Conservation (phyloP, 2,888 invertebrate genomes). For the Auanema freiburgensis region DNA sequence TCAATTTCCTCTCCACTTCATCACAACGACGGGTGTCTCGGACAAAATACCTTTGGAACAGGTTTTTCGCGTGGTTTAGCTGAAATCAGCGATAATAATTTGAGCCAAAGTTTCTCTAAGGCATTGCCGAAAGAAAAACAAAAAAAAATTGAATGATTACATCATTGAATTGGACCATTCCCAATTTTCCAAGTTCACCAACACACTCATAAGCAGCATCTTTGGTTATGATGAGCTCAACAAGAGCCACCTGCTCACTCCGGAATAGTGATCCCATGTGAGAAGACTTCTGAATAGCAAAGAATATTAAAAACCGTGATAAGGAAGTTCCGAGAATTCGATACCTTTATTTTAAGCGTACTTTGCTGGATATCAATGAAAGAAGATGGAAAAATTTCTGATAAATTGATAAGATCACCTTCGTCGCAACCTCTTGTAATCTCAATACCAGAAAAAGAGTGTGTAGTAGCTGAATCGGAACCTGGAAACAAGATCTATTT, state of each 20-base stretch:
- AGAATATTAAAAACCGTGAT: too few species aligned
- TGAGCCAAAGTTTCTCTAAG: conserved; percentile 5
- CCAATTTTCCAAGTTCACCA: conserved; percentile 48
- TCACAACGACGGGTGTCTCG: conserved; percentile 95
- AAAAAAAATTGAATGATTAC: conserved; percentile 23
- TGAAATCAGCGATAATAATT: conserved; percentile 66
- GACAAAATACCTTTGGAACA: conserved; percentile 95
- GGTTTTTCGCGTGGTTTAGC: conserved; percentile 93
- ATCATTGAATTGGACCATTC: conserved; percentile 56
- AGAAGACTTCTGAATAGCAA: neutral
- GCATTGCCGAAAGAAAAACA: conserved; percentile 8
- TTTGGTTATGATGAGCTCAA: conserved; percentile 52
- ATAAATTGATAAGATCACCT: conserved; percentile 7
- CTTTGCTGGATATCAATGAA: too few species aligned
- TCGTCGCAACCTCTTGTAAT: neutral
- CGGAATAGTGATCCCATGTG: conserved; percentile 34
- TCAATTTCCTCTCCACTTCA: conserved; percentile 76
- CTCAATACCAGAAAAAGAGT: conserved; percentile 2
- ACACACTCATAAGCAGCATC: conserved; percentile 55
- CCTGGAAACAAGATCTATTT: neutral
- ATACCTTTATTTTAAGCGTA: too few species aligned
- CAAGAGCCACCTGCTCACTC: conserved; percentile 49
- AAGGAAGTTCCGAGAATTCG: too few species aligned
- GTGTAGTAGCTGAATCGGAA: conserved; percentile 4
- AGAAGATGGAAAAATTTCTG: conserved; percentile 7